These are phyloP conservation scores for Homarus gammarus DNA, from an alignment of 2,888 invertebrate genomes.

Conservation along the genomic window DNA sequence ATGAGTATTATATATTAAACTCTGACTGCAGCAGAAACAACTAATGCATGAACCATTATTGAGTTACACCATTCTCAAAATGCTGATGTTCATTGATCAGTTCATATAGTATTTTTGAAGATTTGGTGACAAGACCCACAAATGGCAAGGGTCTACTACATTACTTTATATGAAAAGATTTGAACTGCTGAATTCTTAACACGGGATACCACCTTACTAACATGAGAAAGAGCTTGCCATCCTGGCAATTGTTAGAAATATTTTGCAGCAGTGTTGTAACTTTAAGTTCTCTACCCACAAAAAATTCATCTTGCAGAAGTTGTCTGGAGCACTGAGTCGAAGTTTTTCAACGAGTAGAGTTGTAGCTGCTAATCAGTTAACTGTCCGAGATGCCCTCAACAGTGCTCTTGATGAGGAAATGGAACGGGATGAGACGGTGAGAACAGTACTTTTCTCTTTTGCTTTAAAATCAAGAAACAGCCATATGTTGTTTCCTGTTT, in stretches of 20 bases:
- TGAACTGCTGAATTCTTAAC: background rate
- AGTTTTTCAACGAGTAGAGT: constrained; percentile 70
- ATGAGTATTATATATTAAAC: too few species aligned
- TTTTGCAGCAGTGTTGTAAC: background rate
- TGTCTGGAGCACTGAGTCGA: constrained; percentile 49
- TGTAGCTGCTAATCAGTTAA: constrained; percentile 83
- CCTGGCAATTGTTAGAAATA: background rate
- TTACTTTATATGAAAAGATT: too few species aligned
- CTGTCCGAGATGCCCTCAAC: constrained; percentile 97
- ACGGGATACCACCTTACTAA: background rate
- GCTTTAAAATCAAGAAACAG: too few species aligned
- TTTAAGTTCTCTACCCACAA: background rate
- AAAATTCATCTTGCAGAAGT: constrained; percentile 45
- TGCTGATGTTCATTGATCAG: too few species aligned
- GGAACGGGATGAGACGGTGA: constrained; percentile 87
- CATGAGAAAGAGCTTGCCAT: background rate
- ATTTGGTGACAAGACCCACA: too few species aligned
- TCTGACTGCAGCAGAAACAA: too few species aligned
- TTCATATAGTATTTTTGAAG: too few species aligned
- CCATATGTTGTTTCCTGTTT: too few species aligned
- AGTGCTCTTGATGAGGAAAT: constrained; percentile 98
- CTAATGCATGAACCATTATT: too few species aligned
- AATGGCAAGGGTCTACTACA: too few species aligned
- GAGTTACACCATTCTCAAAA: too few species aligned
- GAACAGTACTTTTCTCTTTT: constrained; percentile 57